Base-by-base conservation (phyloP, 37 sponge, comb jelly and placozoan genomes). In the Bolinopsis microptera region DNA sequence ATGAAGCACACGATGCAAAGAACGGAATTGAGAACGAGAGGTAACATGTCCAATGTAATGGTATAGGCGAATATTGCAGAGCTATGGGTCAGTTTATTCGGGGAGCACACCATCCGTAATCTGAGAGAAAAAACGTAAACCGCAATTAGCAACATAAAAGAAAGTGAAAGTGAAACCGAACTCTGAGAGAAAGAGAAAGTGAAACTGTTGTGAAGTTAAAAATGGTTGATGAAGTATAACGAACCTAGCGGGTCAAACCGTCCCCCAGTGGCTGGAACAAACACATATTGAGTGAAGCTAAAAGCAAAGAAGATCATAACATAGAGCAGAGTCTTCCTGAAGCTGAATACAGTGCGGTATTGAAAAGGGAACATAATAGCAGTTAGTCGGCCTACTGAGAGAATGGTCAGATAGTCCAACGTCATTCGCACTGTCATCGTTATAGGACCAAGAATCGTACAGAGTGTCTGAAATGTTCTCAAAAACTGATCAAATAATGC, bases 81-180 rank as follows among this genome's bases (percentile, higher is more conserved):
- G 38, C 2, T 9, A 82, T 31, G 23, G 83, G 13, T 9, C 38
- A 36, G 38, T 82, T 82, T 21, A 82, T 35, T 35, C 36, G 22
- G 22, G 83, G 38, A 32, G 83, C 83, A 32, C 83, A 82, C 83
- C 83, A 82, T 8, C 83, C 83, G 83, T 35, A 36, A 23, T 82
- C 83, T 72, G 75, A 72, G 31, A 24, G 31, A 30, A n/a, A 67
- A 48, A 3, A 72, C 31, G 18, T n/a, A 30, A 5, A 72, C n/a
- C 13, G 13, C 61, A 48, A 13, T 48, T 48, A 48, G 13, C 5
- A 48, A 48, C 5, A 5, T 48, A 48, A 48, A 48, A 18, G 61
- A 18, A 48, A 48, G 9, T 48, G 61, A 18, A 48, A 48, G 9
- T 48, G 61, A 18, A 48, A 48, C 61, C 13, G 61, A 22, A 22